Evolutionary conservation across 2,113 vertebrate genomes (phyloP).

Genomic region (Xenotilapia leptura): DNA sequence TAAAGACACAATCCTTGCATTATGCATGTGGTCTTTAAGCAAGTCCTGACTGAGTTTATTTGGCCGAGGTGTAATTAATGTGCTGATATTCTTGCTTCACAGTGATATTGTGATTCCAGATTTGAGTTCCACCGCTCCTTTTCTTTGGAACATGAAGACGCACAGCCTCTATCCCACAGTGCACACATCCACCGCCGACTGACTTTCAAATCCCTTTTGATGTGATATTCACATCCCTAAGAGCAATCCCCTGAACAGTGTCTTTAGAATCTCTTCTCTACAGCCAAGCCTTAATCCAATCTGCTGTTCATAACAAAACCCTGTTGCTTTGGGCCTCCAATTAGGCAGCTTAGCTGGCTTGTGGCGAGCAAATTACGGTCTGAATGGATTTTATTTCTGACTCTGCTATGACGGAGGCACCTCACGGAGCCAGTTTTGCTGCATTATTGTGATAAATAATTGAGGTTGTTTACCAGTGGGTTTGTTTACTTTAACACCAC

Average conservation of each 20-base stretch:
- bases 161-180: not conserved
- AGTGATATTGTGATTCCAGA: not conserved
- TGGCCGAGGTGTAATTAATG: not conserved
- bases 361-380: conserved; percentile 30
- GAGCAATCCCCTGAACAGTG: conserved; percentile 21
- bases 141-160: not conserved
- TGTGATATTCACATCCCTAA: conserved; percentile 30
- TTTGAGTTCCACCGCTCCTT: not conserved
- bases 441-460: conserved; percentile 19
- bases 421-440: not conserved
- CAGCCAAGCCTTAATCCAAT: conserved; percentile 30
- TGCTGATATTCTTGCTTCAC: not conserved
- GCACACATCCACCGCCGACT: not conserved
- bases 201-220: conserved; percentile 15
- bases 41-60: not conserved
- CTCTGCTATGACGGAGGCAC: not conserved
- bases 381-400: conserved; percentile 20
- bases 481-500: conserved; percentile 3
- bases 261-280: conserved; percentile 13
- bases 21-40: not conserved
- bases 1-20: not conserved
- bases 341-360: conserved; percentile 24
- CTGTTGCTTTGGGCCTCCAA: conserved; percentile 12
- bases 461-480: not conserved
- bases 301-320: conserved; percentile 21